Conservation (phyloP, 1,140 invertebrate genomes). For the Vanessa tameamea region DNA sequence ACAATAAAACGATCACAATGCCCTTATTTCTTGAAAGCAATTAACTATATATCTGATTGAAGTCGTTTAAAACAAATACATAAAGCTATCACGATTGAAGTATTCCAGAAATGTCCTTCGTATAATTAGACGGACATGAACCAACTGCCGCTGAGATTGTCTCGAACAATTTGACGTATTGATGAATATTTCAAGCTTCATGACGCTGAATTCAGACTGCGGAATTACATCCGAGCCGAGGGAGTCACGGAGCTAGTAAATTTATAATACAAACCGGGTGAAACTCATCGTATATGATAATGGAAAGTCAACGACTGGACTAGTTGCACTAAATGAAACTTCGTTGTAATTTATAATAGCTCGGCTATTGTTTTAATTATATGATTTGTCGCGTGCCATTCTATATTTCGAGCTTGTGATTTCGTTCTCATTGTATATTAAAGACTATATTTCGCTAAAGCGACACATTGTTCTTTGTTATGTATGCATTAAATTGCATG, state of each 20-base stretch:
- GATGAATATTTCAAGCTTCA: slow-evolving; percentile 51
- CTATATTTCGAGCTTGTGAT: slow-evolving; percentile 10
- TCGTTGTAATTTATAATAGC: slow-evolving; percentile 42
- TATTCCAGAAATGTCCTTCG: slow-evolving; percentile 42
- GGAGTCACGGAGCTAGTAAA: slow-evolving; percentile 51
- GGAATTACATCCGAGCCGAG: slow-evolving; percentile 32
- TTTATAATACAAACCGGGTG: slow-evolving; percentile 58
- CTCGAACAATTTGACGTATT: slow-evolving; percentile 40
- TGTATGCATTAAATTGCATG: slow-evolving; percentile 56
- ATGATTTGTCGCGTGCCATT: slow-evolving; percentile 12
- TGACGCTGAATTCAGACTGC: slow-evolving; percentile 28
- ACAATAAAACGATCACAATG: not conserved
- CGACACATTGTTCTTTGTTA: slow-evolving; percentile 45
- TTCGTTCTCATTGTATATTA: slow-evolving; percentile 18
- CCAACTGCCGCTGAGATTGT: slow-evolving; percentile 38
- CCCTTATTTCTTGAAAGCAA: slow-evolving; percentile 12
- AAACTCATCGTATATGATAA: slow-evolving; percentile 69
- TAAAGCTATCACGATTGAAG: slow-evolving; percentile 48
- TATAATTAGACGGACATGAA: slow-evolving; percentile 43
- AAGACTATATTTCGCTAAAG: slow-evolving; percentile 12
- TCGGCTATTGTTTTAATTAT: slow-evolving; percentile 42
- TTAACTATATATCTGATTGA: slow-evolving; percentile 4
- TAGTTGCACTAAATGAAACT: slow-evolving; percentile 54
- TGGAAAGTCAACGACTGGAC: slow-evolving; percentile 62
- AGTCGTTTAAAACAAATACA: slow-evolving; percentile 20